Evolutionary conservation across 2,888 invertebrate species (phyloP), one percentile per base, ranked within the genome.

Genomic region (Eumacrocentrus americanus): DNA sequence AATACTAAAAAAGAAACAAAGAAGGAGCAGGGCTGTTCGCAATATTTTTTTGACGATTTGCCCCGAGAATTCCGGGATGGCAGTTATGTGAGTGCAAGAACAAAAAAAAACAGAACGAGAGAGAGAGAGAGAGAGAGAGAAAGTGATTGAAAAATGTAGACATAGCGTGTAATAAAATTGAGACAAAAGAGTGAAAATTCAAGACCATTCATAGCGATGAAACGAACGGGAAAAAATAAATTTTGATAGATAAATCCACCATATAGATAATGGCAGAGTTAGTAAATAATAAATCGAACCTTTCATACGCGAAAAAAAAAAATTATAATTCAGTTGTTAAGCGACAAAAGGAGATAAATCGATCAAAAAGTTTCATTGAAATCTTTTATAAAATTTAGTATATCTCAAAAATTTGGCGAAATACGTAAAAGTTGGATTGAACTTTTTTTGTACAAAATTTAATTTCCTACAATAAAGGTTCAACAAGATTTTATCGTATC

Each of bases 41-140:
- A 61, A 64, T 67, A 61, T 64, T 66, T 69, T 54, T 59, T 66
- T 63, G 64, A 64, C 38, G 63, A 63, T 68, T 70, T 63, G 63
- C n/a, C 64, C 54, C 52, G 60, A 35, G 57, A 57, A 58, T 58
- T 23, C 14, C 38, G 38, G 37, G 23, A 58, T 23, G 34, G 50
- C 20, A 42, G 42, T 58, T 12, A 14, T 46, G 46, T 58, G 52
- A 60, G 54, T 35, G 53, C 11, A 35, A 20, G n/a, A n/a, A n/a
- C n/a, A n/a, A n/a, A n/a, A n/a, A n/a, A 7, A 44, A 46, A 23
- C 55, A 46, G 37, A 62, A 12, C 14, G 37, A 23, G 12, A 57
- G 46, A 56, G 54, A 59, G 37, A 16, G 46, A 60, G 38, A 60
- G 47, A 40, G 29, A 40, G 35, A 34, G 58, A 51, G 23, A 18